phyloP scores from a whole-genome alignment of 2,888 invertebrate genomes.

The Flabesymbios commensalis region DNA sequence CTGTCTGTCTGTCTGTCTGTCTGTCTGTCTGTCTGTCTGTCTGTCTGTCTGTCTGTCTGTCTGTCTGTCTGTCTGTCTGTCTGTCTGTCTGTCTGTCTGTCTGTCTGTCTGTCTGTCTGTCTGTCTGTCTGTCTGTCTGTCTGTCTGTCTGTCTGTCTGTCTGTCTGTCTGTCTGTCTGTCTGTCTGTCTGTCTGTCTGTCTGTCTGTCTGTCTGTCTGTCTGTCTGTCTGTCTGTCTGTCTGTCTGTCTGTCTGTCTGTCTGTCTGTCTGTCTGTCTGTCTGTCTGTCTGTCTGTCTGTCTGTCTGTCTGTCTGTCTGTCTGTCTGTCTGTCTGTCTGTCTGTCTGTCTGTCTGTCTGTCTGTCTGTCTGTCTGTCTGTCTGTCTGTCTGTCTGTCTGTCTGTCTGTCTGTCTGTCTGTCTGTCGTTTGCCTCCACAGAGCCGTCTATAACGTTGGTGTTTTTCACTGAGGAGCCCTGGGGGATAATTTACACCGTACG shows the following conservation, averaged over 20 bases:
- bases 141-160: slow-evolving; percentile 8
- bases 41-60: slow-evolving; percentile 6
- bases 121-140: slow-evolving; percentile 12
- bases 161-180: slow-evolving; percentile 11
- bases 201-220: background rate
- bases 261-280: background rate
- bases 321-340: slow-evolving; percentile 1
- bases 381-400: slow-evolving; percentile 8
- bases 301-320: background rate
- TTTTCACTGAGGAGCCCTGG: too few relatives aligned
- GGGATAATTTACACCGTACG: too few relatives aligned
- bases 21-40: slow-evolving; percentile 3
- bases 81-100: slow-evolving; percentile 6
- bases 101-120: slow-evolving; percentile 10
- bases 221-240: background rate
- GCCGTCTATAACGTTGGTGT: too few relatives aligned
- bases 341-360: slow-evolving; percentile 9
- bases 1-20: background rate
- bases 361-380: slow-evolving; percentile 9
- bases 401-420: slow-evolving; percentile 12
- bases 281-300: background rate
- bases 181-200: slow-evolving; percentile 4
- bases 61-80: slow-evolving; percentile 4
- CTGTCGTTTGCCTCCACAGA: background rate
- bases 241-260: background rate